Evolutionary conservation across 2,888 invertebrate species (phyloP).

Genomic region (Drosophila affinis): DNA sequence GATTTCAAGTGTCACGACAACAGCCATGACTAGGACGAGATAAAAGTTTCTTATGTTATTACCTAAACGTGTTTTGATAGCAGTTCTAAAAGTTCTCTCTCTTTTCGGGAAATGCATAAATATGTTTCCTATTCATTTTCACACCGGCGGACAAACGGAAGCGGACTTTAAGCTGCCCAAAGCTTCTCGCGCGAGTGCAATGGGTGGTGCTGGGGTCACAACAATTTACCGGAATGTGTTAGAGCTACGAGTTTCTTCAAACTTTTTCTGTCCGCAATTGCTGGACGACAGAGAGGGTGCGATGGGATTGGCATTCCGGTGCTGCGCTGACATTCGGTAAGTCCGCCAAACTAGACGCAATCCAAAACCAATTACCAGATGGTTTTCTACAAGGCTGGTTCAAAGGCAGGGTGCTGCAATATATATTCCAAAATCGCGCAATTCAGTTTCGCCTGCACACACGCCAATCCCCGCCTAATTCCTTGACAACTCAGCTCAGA

Average conservation of each 20-base stretch:
- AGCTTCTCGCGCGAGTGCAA: conserved; percentile 12
- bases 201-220: conserved; percentile 11
- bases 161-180: conserved; percentile 24
- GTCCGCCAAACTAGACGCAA: conserved; percentile 44
- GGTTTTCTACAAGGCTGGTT: conserved; percentile 26
- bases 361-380: conserved; percentile 60
- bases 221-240: conserved; percentile 37
- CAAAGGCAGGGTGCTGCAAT: conserved; percentile 39
- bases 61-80: conserved; percentile 71
- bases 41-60: conserved; percentile 73
- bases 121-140: conserved; percentile 50
- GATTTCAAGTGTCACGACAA: conserved; percentile 5
- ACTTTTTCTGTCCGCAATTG: neutral
- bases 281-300: neutral
- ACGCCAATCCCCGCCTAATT: conserved; percentile 37
- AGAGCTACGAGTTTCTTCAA: conserved; percentile 4
- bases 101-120: conserved; percentile 63
- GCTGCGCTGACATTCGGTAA: conserved; percentile 52
- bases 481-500: conserved; percentile 48
- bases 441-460: conserved; percentile 54
- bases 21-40: conserved; percentile 41
- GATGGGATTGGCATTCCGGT: neutral
- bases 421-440: conserved; percentile 50
- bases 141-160: conserved; percentile 8
- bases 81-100: conserved; percentile 66